These are phyloP conservation scores for Argentina silus DNA, from an alignment of 2,797 vertebrate genomes.

Conservation along the genomic window DNA sequence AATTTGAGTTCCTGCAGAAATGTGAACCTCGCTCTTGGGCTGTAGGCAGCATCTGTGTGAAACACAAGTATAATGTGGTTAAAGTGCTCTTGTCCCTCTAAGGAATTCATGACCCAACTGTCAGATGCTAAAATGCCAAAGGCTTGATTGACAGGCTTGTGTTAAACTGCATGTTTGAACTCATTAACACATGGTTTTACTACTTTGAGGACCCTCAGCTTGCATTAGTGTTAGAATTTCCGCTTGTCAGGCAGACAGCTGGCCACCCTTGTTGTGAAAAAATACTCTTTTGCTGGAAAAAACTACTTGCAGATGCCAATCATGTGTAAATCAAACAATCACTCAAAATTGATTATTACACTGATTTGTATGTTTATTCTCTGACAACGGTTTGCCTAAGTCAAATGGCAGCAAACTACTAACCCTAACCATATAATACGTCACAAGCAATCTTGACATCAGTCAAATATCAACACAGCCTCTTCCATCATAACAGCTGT, in stretches of 20 bases:
- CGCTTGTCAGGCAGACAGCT: conserved; percentile 36
- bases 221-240: conserved; percentile 58
- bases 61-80: conserved; percentile 59
- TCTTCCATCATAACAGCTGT: conserved; percentile 62
- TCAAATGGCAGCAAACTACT: conserved; percentile 3
- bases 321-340: background rate
- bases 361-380: background rate
- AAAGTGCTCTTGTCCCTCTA: conserved; percentile 69
- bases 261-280: background rate
- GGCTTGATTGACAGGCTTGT: conserved; percentile 76
- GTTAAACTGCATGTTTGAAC: conserved; percentile 78
- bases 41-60: conserved; percentile 48
- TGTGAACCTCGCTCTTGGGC: conserved; percentile 28
- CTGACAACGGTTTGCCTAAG: background rate
- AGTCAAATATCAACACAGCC: conserved; percentile 60
- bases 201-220: conserved; percentile 50
- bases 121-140: conserved; percentile 75
- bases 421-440: conserved; percentile 24
- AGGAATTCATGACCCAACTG: conserved; percentile 69
- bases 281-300: background rate
- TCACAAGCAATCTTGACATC: conserved; percentile 42
- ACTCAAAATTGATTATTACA: background rate
- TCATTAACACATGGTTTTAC: conserved; percentile 73
- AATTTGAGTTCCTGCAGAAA: conserved; percentile 12
- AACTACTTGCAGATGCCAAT: too few species aligned